phyloP scores from a whole-genome alignment of 1,140 invertebrate species.

The Drosophila hydei region DNA sequence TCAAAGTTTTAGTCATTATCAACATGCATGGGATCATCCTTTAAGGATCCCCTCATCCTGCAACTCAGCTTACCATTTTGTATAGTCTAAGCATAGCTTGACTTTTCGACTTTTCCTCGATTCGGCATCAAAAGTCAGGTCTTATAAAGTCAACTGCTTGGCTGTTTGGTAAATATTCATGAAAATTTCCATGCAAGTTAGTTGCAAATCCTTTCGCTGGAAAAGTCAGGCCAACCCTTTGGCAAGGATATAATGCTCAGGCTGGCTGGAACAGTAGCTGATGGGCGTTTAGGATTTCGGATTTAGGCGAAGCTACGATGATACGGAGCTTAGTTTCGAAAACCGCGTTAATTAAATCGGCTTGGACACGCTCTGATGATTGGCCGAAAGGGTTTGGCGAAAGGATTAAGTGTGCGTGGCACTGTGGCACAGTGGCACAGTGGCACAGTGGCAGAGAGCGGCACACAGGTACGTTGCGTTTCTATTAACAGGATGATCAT shows the following conservation, averaged over 20 bases:
- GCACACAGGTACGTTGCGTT: slow-evolving; percentile 39
- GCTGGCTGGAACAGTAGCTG: slow-evolving; percentile 56
- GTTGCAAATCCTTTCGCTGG: slow-evolving; percentile 64
- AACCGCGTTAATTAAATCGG: slow-evolving; percentile 83
- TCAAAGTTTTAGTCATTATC: neutral
- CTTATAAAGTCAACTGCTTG: slow-evolving; percentile 51
- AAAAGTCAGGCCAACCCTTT: slow-evolving; percentile 44
- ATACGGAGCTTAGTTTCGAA: slow-evolving; percentile 56
- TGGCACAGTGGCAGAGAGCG: slow-evolving; percentile 21
- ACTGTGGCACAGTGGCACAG: slow-evolving; percentile 7
- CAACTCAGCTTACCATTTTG: slow-evolving; percentile 49
- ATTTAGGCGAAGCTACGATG: slow-evolving; percentile 47
- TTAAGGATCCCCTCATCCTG: slow-evolving; percentile 16
- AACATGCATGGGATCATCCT: neutral
- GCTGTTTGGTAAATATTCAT: slow-evolving; percentile 78
- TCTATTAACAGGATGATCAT: slow-evolving; percentile 84
- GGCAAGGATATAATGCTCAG: neutral
- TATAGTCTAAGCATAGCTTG: slow-evolving; percentile 41
- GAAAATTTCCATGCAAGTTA: slow-evolving; percentile 51
- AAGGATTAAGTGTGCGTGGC: slow-evolving; percentile 45
- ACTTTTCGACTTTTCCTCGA: slow-evolving; percentile 63
- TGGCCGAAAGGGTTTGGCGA: slow-evolving; percentile 42
- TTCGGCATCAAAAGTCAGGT: slow-evolving; percentile 30
- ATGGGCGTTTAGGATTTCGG: slow-evolving; percentile 67
- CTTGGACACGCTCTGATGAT: slow-evolving; percentile 71